Base-by-base conservation (phyloP, 2,888 invertebrate species). In the Deilephila porcellus region DNA sequence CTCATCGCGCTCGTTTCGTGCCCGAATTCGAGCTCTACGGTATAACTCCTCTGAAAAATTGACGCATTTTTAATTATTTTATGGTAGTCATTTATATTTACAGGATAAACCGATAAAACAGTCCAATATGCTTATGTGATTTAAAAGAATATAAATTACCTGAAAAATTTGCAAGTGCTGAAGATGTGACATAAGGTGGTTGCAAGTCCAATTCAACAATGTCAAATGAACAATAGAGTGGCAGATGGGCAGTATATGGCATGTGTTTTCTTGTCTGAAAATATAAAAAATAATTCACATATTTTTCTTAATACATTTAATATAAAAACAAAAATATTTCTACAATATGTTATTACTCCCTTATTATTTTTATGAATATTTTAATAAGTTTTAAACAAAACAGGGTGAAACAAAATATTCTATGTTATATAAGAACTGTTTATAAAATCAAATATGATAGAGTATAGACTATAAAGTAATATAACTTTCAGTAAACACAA, bases 191-290 rank as follows among this genome's bases (percentile, higher is more conserved):
- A 75, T 96, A 87, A 0, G 98, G 98, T 45, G 97, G 96, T 76
- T 95, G 95, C 71, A 99, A 92, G 75, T 97, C 96, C 74, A 99
- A 95, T 91, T 99, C 99, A 59, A 98, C 98, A 59, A 99, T 96
- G 84, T 98, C 97, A 91, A 98, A 98, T 75, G 97, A 97, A 84
- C 98, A 98, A 75, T 98, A 97, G 8, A 99, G 94, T 0, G 99
- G 99, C 81, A 99, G 95, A 90, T 99, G 99, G 73, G 97, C 81
- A n/a, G 94, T 98, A 95, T 85, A 98, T 84, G 82, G 98, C 97
- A 93, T 98, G 78, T 93, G 94, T 78, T 93, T 93, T 76, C 93
- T 84, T 29, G 90, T 90, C 93, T 94, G 85, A 3, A 67, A 67
- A 67, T 45, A 45, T 20, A 45, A 6, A 67, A 63, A 63, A 45